phyloP scores from a whole-genome alignment of 2,888 invertebrate genomes.

The Actias luna region DNA sequence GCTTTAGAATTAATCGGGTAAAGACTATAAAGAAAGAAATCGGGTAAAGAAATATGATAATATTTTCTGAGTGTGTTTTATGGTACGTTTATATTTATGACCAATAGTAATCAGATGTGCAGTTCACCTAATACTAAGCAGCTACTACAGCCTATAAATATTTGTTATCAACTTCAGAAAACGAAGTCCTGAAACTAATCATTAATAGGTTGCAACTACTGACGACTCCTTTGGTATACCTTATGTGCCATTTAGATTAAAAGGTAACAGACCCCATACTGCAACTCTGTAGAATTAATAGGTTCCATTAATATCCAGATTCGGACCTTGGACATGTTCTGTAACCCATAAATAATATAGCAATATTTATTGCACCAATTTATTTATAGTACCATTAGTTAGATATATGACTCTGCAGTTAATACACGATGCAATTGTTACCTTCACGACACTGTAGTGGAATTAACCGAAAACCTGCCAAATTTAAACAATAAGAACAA shows the following conservation, averaged over 20 bases:
- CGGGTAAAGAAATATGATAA: too few relatives aligned
- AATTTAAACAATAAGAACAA: constrained; percentile 13
- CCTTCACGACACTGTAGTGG: background rate
- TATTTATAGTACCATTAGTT: background rate
- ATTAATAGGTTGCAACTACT: background rate
- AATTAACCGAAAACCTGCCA: constrained; percentile 1
- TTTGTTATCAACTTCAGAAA: too few relatives aligned
- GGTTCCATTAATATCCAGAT: background rate
- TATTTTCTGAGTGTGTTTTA: too few relatives aligned
- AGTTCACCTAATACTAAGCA: background rate
- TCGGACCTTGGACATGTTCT: background rate
- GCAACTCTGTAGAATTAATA: background rate
- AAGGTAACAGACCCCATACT: background rate
- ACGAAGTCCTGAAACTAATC: too few relatives aligned
- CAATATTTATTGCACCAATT: background rate
- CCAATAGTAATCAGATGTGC: background rate
- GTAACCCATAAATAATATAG: background rate
- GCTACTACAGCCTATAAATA: background rate
- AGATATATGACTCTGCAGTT: background rate
- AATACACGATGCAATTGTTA: background rate
- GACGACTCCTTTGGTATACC: background rate
- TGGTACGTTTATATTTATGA: too few relatives aligned
- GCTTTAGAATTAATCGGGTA: background rate
- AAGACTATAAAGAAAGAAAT: too few relatives aligned
- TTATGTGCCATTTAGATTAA: background rate